These are phyloP conservation scores for Parascotia fuliginaria DNA, from an alignment of 2,888 invertebrate species.

Conservation along the genomic window DNA sequence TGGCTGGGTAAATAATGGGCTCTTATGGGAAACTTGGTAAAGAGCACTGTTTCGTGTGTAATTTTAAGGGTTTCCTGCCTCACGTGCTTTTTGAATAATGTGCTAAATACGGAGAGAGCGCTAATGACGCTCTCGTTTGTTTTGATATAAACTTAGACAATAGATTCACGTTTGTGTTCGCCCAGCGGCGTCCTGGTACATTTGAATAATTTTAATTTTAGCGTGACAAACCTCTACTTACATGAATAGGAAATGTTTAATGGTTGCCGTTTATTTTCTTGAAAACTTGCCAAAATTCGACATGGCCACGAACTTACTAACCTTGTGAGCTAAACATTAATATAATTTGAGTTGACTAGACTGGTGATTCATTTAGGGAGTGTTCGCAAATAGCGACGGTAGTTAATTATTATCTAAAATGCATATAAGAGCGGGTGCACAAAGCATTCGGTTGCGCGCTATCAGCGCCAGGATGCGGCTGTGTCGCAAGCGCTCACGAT, in stretches of 20 bases:
- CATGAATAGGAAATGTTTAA: slow-evolving; percentile 24
- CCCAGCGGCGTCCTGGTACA: slow-evolving; percentile 26
- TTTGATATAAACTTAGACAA: slow-evolving; percentile 61
- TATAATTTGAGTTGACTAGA: slow-evolving; percentile 15
- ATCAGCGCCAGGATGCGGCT: slow-evolving; percentile 73
- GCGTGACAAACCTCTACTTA: slow-evolving; percentile 23
- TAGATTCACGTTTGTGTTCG: slow-evolving; percentile 39
- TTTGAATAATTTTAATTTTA: slow-evolving; percentile 37
- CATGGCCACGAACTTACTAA: slow-evolving; percentile 15
- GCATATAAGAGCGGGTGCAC: slow-evolving; percentile 53
- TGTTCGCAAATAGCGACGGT: slow-evolving; percentile 37
- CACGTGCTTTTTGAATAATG: slow-evolving; percentile 83
- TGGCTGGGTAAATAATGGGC: slow-evolving; percentile 85
- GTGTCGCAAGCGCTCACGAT: slow-evolving; percentile 63
- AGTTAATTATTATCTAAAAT: slow-evolving; percentile 61
- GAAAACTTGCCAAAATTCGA: slow-evolving; percentile 14
- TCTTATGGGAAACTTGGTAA: slow-evolving; percentile 85
- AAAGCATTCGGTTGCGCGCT: slow-evolving; percentile 56
- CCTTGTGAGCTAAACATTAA: slow-evolving; percentile 19
- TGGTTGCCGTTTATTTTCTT: slow-evolving; percentile 20
- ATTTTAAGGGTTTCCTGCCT: slow-evolving; percentile 81
- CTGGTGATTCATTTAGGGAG: slow-evolving; percentile 15
- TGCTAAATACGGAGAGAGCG: slow-evolving; percentile 68
- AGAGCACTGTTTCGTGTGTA: slow-evolving; percentile 85
- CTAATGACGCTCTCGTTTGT: slow-evolving; percentile 68